Percentiles rank a stretch among this genome's conserved stretches.
Evolutionary conservation across 1,140 invertebrate species (phyloP).

Genomic region (Argopecten irradians): DNA sequence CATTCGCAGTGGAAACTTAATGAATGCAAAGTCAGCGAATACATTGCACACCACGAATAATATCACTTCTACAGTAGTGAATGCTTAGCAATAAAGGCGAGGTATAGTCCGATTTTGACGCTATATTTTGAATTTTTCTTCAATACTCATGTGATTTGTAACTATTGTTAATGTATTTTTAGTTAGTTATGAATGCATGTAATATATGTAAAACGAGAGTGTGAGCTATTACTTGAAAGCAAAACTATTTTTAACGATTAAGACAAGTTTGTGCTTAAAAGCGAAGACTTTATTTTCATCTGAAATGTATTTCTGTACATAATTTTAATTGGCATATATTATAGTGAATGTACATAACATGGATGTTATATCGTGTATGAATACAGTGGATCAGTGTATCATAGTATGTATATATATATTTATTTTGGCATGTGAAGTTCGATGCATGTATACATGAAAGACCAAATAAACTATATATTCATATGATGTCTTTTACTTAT

Average conservation of each 20-base stretch:
- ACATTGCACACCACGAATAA: no score
- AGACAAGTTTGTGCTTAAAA: neutral
- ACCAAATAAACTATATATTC: constrained; percentile 19
- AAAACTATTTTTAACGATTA: neutral
- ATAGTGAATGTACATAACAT: neutral
- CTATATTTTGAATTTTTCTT: neutral
- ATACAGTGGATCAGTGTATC: neutral
- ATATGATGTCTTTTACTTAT: neutral
- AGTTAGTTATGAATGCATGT: neutral
- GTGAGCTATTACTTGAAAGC: no score
- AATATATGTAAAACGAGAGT: neutral
- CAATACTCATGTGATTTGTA: neutral
- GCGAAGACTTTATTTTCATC: neutral
- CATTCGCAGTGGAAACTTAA: no score
- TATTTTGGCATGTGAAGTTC: neutral
- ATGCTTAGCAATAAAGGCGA: neutral
- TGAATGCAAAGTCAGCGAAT: no score
- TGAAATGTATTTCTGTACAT: neutral
- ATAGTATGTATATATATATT: neutral
- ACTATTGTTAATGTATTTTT: neutral
- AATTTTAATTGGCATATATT: neutral
- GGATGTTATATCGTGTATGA: neutral
- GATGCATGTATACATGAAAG: neutral
- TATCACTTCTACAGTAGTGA: no score
- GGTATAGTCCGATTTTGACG: neutral